Base-by-base conservation (phyloP, 2,113 vertebrate species). In the Caloenas nicobarica region DNA sequence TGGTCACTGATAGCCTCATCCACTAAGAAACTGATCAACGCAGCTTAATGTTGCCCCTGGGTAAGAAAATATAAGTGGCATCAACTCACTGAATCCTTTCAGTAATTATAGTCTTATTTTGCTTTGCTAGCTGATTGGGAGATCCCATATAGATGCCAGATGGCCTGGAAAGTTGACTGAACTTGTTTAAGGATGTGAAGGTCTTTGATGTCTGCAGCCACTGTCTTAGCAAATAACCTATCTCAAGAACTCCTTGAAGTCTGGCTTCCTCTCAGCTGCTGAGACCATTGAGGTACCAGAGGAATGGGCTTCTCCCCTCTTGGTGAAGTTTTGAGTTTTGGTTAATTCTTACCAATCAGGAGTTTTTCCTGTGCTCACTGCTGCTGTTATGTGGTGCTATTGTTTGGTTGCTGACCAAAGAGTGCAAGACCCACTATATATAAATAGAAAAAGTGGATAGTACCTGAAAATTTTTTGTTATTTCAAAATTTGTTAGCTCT, bases 351-450 rank as follows among this genome's bases (percentile, higher is more conserved):
- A 2, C 14, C 14, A 16, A 3, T 21, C 5, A 3, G 5, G 12
- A 46, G 3, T 53, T 76, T 76, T 66, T 13, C 4, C 7, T 21
- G 0, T 17, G 6, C 22, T 71, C 21, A 11, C 5, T 81, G 42
- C 1, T 44, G 21, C 1, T 71, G 26, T 58, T 68, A 22, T 4
- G 8, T 6, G 3, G 3, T 66, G 17, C 1, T 0, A 0, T 33
- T 42, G 7, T 7, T 81, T 80, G 5, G 7, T 13, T 4, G 0
- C 31, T 34, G 31, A 54, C 9, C 11, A 25, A 61, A 50, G 36
- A 36, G 2, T 26, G 2, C 1, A 62, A 64, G 29, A 26, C 13
- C 2, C 46, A 3, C 3, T 48, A 21, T 10, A 25, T 6, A 5
- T 6, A 40, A 42, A 3, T 2, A 42, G 28, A 25, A 77, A 46